These are phyloP conservation scores for Notolabrus celidotus DNA, from an alignment of 2,797 vertebrate genomes.

Conservation along the genomic window DNA sequence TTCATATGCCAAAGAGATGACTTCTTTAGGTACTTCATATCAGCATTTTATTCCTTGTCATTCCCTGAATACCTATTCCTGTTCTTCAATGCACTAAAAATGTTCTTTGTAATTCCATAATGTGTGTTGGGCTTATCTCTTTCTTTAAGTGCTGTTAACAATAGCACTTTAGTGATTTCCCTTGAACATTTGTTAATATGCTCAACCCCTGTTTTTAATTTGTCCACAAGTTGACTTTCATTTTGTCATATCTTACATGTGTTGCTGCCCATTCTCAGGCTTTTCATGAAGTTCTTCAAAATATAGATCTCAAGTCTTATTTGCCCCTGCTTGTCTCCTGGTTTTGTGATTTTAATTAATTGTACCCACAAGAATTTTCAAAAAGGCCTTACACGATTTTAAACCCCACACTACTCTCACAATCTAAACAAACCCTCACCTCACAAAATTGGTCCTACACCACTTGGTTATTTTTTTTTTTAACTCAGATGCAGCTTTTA, in stretches of 20 bases:
- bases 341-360: background rate
- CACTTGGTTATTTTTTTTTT: background rate
- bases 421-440: background rate
- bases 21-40: slow-evolving; percentile 5
- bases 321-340: background rate
- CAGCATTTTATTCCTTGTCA: slow-evolving; percentile 5
- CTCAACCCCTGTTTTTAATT: background rate
- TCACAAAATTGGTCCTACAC: background rate
- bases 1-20: slow-evolving; percentile 38
- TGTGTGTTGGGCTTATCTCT: too few relatives aligned
- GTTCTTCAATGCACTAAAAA: background rate
- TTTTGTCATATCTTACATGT: background rate
- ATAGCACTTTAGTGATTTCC: background rate
- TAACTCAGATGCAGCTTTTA: background rate
- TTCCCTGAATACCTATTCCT: slow-evolving; percentile 22
- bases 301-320: slow-evolving; percentile 42
- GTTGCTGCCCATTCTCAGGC: slow-evolving; percentile 20
- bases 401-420: too few relatives aligned
- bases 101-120: slow-evolving; percentile 1
- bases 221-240: background rate
- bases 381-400: too few relatives aligned
- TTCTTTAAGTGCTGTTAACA: background rate
- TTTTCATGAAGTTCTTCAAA: slow-evolving; percentile 39
- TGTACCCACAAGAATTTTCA: too few relatives aligned
- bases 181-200: slow-evolving; percentile 30